Base-by-base conservation (phyloP, 2,888 invertebrate species). In the Diabrotica balteata region DNA sequence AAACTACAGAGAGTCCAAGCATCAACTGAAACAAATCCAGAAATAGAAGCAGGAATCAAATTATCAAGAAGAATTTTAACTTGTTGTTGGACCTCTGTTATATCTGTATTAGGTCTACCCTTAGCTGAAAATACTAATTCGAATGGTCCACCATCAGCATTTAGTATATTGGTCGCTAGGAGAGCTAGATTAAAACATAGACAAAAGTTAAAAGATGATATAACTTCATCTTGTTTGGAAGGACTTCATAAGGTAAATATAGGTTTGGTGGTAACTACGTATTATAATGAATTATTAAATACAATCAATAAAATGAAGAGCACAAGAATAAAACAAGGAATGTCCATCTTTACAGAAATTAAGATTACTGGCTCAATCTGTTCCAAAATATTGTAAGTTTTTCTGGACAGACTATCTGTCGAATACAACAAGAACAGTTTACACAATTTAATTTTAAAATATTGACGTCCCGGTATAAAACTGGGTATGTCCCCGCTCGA, bases 81-180 rank as follows among this genome's bases (percentile, higher is more conserved):
- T 0, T 94, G 94, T 77, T 95, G 96, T 79, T 97, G 97, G 97
- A 92, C 93, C 50, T 94, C 94, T 0, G 93, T 96, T 88, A 91
- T 97, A 68, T 92, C 93, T 11, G 94, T 97, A 0, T 85, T 97
- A 11, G 94, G 96, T 55, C 90, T 91, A 0, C 91, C 93, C 0
- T 84, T 95, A 63, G 90, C 89, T 1, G 90, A 83, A 72, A 82
- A 80, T 68, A 80, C 79, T 52, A 84, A 84, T 55, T 53, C 66
- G 2, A 64, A 66, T 50, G 75, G 75, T 10, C 79, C 81, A 84
- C 79, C 81, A 84, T 86, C 86, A 0, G 86, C 86, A 46, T 83
- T 87, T 17, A 87, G 86, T 73, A 83, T 87, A 67, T 84, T 91
- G 58, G 87, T 91, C 63, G 87, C 90, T 0, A 86, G 91, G 51